These are phyloP conservation scores for Triplophysa rosa DNA, from an alignment of 2,113 vertebrate genomes.

Conservation along the genomic window DNA sequence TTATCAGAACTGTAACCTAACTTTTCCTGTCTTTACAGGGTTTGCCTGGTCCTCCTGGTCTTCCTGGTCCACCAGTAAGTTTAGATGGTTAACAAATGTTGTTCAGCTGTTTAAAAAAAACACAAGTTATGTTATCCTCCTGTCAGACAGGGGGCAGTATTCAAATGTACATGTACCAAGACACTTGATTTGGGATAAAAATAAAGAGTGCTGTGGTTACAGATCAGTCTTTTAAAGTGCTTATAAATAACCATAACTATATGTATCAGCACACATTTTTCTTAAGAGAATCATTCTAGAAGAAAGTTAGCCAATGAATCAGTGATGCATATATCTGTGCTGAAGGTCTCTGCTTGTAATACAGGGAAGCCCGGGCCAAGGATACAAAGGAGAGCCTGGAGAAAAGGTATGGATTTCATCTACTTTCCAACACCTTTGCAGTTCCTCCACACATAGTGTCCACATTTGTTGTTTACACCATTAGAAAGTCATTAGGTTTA, in stretches of 20 bases:
- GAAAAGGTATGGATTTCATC: conserved; percentile 47
- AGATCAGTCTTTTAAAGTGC: not conserved
- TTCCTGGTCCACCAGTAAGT: conserved; percentile 70
- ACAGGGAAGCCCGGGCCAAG: conserved; percentile 51
- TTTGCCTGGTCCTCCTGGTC: conserved; percentile 66
- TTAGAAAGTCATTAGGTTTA: not conserved
- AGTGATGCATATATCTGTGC: not conserved
- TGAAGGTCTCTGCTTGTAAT: conserved; percentile 23
- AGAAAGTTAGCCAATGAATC: not conserved
- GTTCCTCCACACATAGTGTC: not conserved
- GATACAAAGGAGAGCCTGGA: conserved; percentile 51
- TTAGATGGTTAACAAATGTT: not conserved
- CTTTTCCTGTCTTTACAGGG: conserved; percentile 66
- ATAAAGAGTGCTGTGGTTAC: not conserved
- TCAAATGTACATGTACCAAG: not conserved
- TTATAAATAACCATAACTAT: not conserved
- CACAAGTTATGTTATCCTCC: not conserved
- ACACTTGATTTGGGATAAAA: not conserved
- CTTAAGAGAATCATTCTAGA: not conserved
- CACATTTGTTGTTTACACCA: not conserved
- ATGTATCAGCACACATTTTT: not conserved
- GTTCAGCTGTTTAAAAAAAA: not conserved
- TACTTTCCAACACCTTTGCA: not conserved
- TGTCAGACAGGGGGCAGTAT: conserved; percentile 21
- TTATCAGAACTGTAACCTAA: conserved; percentile 7